These are phyloP conservation scores for Theretra japonica DNA, from an alignment of 2,888 invertebrate genomes.

Conservation along the genomic window DNA sequence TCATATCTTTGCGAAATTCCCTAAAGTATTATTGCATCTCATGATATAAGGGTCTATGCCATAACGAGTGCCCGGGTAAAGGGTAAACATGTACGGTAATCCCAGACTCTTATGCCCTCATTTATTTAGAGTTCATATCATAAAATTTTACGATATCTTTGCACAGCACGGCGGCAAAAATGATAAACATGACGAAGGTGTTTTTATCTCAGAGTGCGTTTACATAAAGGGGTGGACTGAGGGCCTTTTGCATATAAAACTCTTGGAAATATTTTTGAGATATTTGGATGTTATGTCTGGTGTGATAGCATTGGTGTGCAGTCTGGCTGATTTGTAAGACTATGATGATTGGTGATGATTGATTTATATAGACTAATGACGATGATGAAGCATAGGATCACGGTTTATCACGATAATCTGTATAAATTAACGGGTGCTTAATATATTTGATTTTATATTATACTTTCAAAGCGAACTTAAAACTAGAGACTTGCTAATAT, in stretches of 20 bases:
- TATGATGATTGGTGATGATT: no score
- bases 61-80: slow-evolving; percentile 54
- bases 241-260: slow-evolving; percentile 5
- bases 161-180: slow-evolving; percentile 40
- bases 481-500: no score
- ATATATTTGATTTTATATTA: no score
- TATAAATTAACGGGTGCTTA: no score
- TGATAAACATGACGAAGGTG: slow-evolving; percentile 20
- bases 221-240: slow-evolving; percentile 23
- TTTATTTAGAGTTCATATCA: slow-evolving; percentile 64
- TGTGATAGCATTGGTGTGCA: no score
- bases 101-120: slow-evolving; percentile 59
- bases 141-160: slow-evolving; percentile 58
- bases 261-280: slow-evolving; percentile 5
- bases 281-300: neutral
- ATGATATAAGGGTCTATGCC: slow-evolving; percentile 62
- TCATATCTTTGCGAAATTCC: slow-evolving; percentile 50
- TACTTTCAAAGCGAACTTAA: no score
- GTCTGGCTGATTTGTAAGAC: no score
- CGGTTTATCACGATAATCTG: no score
- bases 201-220: slow-evolving; percentile 19
- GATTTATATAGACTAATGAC: no score
- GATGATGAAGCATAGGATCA: no score
- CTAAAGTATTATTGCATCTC: slow-evolving; percentile 51
- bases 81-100: slow-evolving; percentile 64